Evolutionary conservation across 2,797 vertebrate genomes (phyloP).

Genomic region (Heterohyrax brucei): DNA sequence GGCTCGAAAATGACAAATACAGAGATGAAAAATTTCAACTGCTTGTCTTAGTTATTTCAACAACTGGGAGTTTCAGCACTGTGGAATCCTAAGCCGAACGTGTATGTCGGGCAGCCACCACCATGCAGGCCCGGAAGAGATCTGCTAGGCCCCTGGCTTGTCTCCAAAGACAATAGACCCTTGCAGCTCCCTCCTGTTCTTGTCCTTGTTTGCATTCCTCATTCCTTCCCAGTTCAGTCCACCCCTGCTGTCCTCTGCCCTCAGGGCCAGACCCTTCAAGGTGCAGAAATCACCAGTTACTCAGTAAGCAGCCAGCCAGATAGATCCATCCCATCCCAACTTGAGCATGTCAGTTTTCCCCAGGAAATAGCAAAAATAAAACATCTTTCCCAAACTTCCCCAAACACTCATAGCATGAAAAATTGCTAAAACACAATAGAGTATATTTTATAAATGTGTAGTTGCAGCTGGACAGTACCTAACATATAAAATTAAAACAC

Average conservation of each 20-base stretch:
- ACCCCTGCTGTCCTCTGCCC: neutral
- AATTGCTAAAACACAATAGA: constrained; percentile 20
- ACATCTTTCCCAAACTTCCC: neutral
- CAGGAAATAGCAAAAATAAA: constrained; percentile 59
- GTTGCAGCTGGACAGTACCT: neutral
- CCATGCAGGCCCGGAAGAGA: neutral
- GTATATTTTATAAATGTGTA: constrained; percentile 55
- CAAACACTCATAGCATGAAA: constrained; percentile 43
- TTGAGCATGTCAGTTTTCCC: constrained; percentile 6
- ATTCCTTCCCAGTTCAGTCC: neutral
- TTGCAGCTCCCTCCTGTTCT: neutral
- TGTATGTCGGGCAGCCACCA: neutral
- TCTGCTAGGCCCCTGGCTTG: too few species aligned
- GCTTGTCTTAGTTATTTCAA: neutral
- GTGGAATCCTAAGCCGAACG: neutral
- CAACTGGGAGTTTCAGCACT: neutral
- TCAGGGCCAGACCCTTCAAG: neutral
- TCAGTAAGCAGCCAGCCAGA: constrained; percentile 26
- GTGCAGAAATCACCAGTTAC: neutral
- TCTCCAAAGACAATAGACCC: neutral
- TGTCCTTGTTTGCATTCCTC: constrained; percentile 5
- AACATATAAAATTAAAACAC: constrained; percentile 70
- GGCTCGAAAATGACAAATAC: constrained; percentile 36
- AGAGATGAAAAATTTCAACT: constrained; percentile 15
- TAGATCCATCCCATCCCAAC: neutral